These are phyloP conservation scores for Oncopodura yosiiana DNA, from an alignment of 1,140 invertebrate species.

Conservation along the genomic window DNA sequence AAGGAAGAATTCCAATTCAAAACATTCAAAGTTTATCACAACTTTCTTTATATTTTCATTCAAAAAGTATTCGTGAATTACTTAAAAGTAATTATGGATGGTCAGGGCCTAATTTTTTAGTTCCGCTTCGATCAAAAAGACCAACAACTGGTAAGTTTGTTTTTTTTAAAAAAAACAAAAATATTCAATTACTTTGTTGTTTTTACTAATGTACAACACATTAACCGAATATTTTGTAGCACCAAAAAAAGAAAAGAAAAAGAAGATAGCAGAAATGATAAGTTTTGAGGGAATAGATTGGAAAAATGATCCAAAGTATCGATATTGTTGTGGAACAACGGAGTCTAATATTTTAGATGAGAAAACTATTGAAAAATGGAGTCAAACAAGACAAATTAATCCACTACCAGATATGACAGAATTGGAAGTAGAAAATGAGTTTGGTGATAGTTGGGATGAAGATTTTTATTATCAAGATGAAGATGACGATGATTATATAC, in stretches of 20 bases:
- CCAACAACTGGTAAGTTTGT: neutral
- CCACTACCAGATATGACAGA: conserved; percentile 1
- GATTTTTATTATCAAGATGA: neutral
- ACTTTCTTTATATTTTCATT: no score
- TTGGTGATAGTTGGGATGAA: neutral
- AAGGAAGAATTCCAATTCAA: no score
- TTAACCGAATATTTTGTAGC: no score
- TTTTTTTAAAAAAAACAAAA: no score
- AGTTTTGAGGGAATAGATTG: conserved; percentile 10
- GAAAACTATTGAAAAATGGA: conserved; percentile 17
- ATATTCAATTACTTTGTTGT: no score
- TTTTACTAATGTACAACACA: no score
- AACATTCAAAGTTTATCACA: no score
- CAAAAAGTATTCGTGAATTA: neutral
- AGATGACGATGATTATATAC: neutral
- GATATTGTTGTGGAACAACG: neutral
- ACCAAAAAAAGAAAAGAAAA: neutral
- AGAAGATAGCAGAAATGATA: neutral
- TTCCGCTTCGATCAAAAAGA: conserved; percentile 3
- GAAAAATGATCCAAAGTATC: conserved; percentile 1
- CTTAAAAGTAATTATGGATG: conserved; percentile 18
- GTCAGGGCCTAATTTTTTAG: conserved; percentile 21
- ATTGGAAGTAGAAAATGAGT: neutral
- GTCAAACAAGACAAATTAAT: conserved; percentile 2
- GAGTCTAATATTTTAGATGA: conserved; percentile 15